phyloP scores from a whole-genome alignment of 2,888 invertebrate species.

The Orthosia gracilis region DNA sequence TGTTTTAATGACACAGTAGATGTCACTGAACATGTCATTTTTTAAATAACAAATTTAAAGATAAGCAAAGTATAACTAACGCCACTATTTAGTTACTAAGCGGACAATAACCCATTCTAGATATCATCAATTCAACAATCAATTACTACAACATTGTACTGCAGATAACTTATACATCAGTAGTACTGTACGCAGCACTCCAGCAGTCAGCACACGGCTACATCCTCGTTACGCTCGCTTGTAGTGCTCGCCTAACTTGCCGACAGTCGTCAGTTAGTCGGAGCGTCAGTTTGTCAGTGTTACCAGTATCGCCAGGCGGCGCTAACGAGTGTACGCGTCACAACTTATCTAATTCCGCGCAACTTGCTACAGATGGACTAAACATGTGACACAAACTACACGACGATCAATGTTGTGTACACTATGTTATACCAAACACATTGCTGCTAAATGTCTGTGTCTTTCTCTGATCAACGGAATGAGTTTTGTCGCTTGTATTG shows the following conservation, averaged over 20 bases:
- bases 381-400: conserved; percentile 8
- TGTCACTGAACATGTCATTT: no score
- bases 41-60: no score
- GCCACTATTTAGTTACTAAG: neutral
- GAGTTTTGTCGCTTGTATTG: neutral
- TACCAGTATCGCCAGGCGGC: conserved; percentile 11
- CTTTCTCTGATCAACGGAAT: neutral
- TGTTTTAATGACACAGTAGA: no score
- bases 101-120: neutral
- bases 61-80: no score
- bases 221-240: conserved; percentile 21
- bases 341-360: conserved; percentile 49
- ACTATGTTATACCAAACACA: conserved; percentile 1
- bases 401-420: neutral
- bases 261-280: conserved; percentile 18
- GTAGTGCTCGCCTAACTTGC: conserved; percentile 16
- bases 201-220: neutral
- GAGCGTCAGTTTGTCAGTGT: neutral
- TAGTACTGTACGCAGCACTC: neutral
- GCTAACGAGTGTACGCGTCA: conserved; percentile 40
- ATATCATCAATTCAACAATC: neutral
- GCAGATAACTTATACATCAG: neutral
- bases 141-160: neutral
- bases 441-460: neutral
- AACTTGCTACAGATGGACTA: conserved; percentile 34